phyloP scores from a whole-genome alignment of 2,797 vertebrate species.

The Xyrichtys novacula region DNA sequence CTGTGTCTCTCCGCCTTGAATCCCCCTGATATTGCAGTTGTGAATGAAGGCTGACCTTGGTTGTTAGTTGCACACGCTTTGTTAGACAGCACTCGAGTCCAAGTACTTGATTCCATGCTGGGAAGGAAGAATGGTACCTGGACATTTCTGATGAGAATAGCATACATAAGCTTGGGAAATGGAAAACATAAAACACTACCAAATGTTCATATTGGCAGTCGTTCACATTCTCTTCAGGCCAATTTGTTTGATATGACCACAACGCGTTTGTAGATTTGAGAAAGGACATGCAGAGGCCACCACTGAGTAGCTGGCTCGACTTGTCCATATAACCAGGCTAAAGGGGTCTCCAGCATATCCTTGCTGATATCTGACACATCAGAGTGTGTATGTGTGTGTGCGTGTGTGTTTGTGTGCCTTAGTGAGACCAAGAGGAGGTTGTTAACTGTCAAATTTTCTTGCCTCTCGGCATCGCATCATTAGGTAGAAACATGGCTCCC shows the following conservation, averaged over 20 bases:
- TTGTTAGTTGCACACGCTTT: too few relatives aligned
- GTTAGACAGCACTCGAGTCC: too few relatives aligned
- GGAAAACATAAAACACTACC: background rate
- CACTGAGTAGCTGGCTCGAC: conserved; percentile 1
- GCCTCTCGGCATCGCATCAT: conserved; percentile 74
- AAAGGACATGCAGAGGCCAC: conserved; percentile 18
- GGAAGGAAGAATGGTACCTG: background rate
- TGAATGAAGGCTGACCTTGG: too few relatives aligned
- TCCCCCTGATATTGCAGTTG: too few relatives aligned
- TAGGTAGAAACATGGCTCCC: conserved; percentile 71
- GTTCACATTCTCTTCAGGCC: background rate
- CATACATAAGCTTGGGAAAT: background rate
- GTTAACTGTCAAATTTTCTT: conserved; percentile 67
- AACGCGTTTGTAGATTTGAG: conserved; percentile 1
- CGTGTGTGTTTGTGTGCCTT: background rate
- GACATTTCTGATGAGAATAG: too few relatives aligned
- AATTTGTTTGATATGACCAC: background rate
- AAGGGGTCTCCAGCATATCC: conserved; percentile 22
- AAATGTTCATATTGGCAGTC: background rate
- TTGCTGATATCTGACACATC: conserved; percentile 19
- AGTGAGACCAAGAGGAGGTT: conserved; percentile 40
- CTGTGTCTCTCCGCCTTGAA: too few relatives aligned
- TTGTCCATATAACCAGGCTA: conserved; percentile 9
- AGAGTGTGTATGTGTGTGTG: conserved; percentile 5
- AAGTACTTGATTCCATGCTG: background rate